These are phyloP conservation scores for Iphiclides podalirius DNA, from an alignment of 2,888 invertebrate species.

Conservation along the genomic window DNA sequence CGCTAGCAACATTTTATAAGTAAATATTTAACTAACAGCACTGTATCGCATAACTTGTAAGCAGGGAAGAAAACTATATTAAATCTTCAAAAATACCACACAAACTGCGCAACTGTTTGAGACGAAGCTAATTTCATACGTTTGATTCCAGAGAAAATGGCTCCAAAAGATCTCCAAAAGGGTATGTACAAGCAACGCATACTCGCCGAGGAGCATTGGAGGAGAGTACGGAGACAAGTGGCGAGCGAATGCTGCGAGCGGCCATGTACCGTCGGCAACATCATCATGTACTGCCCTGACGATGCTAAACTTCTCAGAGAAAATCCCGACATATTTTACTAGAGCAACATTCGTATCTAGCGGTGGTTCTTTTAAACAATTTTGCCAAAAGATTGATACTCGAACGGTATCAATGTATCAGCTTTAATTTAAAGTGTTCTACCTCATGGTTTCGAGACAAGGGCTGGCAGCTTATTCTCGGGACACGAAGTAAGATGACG, in stretches of 20 bases:
- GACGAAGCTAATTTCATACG: too few relatives aligned
- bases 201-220: constrained; percentile 43
- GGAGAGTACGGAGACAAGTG: constrained; percentile 56
- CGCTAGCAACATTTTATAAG: too few relatives aligned
- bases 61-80: too few relatives aligned
- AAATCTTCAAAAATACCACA: too few relatives aligned
- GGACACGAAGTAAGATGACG: background rate
- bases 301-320: constrained; percentile 53
- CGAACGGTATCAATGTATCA: background rate
- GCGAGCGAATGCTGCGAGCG: constrained; percentile 59
- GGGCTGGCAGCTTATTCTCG: background rate
- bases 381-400: background rate
- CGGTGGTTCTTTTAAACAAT: background rate
- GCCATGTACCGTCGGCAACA: constrained; percentile 56
- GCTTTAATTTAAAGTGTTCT: constrained; percentile 11
- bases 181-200: constrained; percentile 40
- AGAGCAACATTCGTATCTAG: background rate
- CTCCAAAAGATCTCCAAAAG: constrained; percentile 49
- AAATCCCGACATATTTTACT: constrained; percentile 54
- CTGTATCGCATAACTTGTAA: too few relatives aligned
- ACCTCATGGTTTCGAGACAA: constrained; percentile 16
- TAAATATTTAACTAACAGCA: too few relatives aligned
- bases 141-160: constrained; percentile 62
- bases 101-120: too few relatives aligned
- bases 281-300: constrained; percentile 60